Percentiles rank a stretch among this genome's conserved stretches.
These are phyloP conservation scores for Drosophila nasuta DNA, from an alignment of 1,140 invertebrate genomes.

Conservation along the genomic window DNA sequence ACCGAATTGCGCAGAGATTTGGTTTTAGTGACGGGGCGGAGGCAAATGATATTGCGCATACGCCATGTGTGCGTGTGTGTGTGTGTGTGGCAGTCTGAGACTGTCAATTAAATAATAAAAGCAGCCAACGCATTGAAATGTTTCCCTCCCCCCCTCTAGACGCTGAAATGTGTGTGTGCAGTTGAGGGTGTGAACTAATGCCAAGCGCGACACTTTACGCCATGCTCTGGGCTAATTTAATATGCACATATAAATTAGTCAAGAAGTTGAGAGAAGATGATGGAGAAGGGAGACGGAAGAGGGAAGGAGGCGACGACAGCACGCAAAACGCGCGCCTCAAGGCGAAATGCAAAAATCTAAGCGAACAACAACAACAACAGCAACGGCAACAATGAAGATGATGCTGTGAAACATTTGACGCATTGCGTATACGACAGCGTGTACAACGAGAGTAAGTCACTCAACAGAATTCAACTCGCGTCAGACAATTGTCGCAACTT, in stretches of 20 bases:
- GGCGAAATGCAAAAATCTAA: constrained; percentile 35
- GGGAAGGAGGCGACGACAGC: background rate
- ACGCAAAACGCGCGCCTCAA: constrained; percentile 14
- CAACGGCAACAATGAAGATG: constrained; percentile 5
- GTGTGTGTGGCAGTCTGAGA: constrained; percentile 15
- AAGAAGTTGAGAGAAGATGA: constrained; percentile 3
- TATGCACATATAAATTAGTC: constrained; percentile 76
- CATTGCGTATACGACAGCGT: constrained; percentile 44
- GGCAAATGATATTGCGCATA: constrained; percentile 50
- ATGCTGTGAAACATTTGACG: constrained; percentile 1
- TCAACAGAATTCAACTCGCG: constrained; percentile 7
- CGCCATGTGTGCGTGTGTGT: constrained; percentile 10
- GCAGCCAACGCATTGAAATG: constrained; percentile 55
- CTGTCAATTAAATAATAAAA: constrained; percentile 74
- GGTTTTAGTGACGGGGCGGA: background rate
- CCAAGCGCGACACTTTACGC: constrained; percentile 63
- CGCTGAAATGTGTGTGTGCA: background rate
- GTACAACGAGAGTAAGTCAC: background rate
- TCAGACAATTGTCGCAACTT: constrained; percentile 29
- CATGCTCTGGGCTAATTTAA: constrained; percentile 58
- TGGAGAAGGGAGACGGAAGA: background rate
- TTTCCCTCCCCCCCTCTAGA: background rate
- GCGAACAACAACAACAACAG: constrained; percentile 22
- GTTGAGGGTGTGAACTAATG: constrained; percentile 59
- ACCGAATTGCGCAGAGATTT: constrained; percentile 4